Evolutionary conservation across 2,113 vertebrate species (phyloP), one percentile per base, ranked within the genome.

Genomic region (Oplegnathus fasciatus): DNA sequence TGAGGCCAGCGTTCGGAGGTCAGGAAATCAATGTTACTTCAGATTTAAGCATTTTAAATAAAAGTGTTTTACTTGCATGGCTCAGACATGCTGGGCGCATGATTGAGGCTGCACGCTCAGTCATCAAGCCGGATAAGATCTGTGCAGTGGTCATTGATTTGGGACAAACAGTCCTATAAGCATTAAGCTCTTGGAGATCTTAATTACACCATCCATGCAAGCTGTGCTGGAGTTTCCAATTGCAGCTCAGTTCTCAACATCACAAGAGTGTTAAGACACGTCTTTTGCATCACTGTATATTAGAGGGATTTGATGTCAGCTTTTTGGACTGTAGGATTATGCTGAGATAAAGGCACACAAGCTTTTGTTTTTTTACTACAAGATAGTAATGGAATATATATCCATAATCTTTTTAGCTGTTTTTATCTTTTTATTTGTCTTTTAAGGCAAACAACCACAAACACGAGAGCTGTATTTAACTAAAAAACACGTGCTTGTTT

Each of bases 1-100:
- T 99, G 98, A 97, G 98, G 62, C 98, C 98, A 7, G 98, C 98
- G 1, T 99, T 99, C 82, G 98, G 98, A 98, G 98, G 98, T 99
- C 95, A 42, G 95, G 42, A 58, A 60, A 40, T 13, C 0, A 15
- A 30, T 44, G 11, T 22, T 10, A 52, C 44, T 17, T 50, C 34
- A 22, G 34, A 57, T 48, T 67, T 3, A 32, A 37, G 22, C 57
- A 8, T 50, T 79, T 83, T 30, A 20, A 58, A n/a, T 28, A 28
- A 64, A 42, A 62, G 9, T 6, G 13, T 37, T 62, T 57, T 46
- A 18, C 58, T 18, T 48, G 15, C 54, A 34, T 20, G 40, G 57
- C 72, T 65, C 57, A 60, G 50, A 46, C 22, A 18, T 13, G 34
- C 9, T 42, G 40, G 3, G 66, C 20, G 0, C 40, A 22, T 46